Evolutionary conservation across 2,113 vertebrate genomes (phyloP), one percentile per base, ranked within the genome.

Genomic region (Rhegmatorhina hoffmannsi): DNA sequence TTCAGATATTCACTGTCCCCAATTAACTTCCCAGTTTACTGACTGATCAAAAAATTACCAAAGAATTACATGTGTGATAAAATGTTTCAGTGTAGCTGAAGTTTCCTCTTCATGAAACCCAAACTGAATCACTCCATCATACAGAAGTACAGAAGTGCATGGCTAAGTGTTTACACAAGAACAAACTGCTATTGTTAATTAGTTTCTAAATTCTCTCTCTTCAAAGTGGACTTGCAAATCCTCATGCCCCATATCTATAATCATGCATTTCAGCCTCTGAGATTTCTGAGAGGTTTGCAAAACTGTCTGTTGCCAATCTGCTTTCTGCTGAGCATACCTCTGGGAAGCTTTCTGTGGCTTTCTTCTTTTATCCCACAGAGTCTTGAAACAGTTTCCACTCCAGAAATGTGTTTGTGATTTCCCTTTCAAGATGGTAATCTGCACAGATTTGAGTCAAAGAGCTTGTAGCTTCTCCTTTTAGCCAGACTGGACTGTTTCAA

Each of bases 31-130:
- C 70, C 91, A 84, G 52, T 13, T 92, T 84, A 84, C 46, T 78
- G 76, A 81, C 69, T 56, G 74, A 87, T 81, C 19, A 66, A 83
- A 89, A 89, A 89, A 87, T 89, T 74, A 69, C 34, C 78, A 66
- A 64, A 87, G 78, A 95, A 82, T 74, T 77, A 94, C 29, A 56
- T 81, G 38, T 93, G 33, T 84, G 63, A 49, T 69, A 50, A 87
- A 56, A 66, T 47, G 52, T 68, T 87, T 87, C 60, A 29, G 0
- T 0, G 1, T 84, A 25, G 28, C 82, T 70, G 50, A 67, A 66
- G 43, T 69, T 66, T 9, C 49, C 20, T 15, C 36, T 81, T 74
- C 31, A 12, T 29, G 40, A 92, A 81, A 87, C n/a, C 11, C 20
- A 56, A 73, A 29, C 21, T 60, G 74, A 81, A 76, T 60, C 40